A percentile compares a stretch with the other conserved stretches of the same genome.
Evolutionary conservation across 2,113 vertebrate genomes (phyloP).

Genomic region (Myotis yumanensis): DNA sequence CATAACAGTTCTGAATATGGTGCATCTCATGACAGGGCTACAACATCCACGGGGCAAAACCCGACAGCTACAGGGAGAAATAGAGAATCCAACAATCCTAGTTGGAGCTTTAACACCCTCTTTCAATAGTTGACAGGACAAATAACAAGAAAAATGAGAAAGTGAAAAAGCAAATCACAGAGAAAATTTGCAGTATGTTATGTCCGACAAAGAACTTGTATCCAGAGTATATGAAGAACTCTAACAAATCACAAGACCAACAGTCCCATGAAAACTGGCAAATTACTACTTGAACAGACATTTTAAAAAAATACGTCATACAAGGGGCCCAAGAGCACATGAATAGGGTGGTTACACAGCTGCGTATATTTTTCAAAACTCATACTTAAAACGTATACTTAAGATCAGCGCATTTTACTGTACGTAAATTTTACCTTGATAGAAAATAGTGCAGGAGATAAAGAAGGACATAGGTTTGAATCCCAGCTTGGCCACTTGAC

Average conservation of each 20-base stretch:
- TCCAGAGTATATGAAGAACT: accelerated
- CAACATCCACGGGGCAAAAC: accelerated
- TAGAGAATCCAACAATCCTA: accelerated
- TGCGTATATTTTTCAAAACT: neutral
- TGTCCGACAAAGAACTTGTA: neutral
- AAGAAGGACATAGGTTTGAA: too few species aligned
- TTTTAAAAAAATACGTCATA: neutral
- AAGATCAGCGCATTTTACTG: too few species aligned
- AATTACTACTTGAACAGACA: neutral
- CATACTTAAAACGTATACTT: neutral
- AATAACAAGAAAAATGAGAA: neutral
- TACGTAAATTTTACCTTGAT: neutral
- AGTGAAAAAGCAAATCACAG: too few species aligned
- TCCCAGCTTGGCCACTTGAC: neutral
- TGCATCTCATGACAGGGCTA: accelerated
- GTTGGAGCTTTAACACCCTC: neutral
- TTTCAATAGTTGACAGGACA: accelerated
- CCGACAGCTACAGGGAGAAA: neutral
- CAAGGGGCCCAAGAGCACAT: neutral
- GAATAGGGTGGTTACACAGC: accelerated
- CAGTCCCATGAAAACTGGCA: neutral
- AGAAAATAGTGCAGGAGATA: neutral
- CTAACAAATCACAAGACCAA: neutral
- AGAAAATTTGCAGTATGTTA: accelerated
- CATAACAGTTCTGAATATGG: neutral